Evolutionary conservation across 2,888 invertebrate genomes (phyloP), one percentile per base, ranked within the genome.

Genomic region (Miltochrista miniata): DNA sequence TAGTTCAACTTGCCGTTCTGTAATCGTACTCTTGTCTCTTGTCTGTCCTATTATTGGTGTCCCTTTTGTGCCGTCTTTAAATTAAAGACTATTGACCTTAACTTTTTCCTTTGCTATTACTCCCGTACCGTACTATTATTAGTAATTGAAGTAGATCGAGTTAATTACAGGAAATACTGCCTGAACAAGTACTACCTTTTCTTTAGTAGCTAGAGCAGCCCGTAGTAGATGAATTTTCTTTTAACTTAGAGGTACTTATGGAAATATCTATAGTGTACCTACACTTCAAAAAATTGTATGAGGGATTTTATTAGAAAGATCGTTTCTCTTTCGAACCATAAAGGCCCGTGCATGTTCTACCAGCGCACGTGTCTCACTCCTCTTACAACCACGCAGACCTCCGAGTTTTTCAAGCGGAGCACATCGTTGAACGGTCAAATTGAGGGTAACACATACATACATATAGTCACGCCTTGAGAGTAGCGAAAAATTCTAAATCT

Each of bases 31-130:
- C n/a, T n/a, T n/a, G n/a, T n/a, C 76, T 82, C 81, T 77, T 74
- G 76, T 76, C 77, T 73, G 65, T 80, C 68, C 78, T 80, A 83
- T 83, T 83, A 85, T 84, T 80, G 81, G 81, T 75, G 81, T 82
- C 78, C 77, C 79, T 78, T 87, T 88, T 85, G 83, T 84, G 74
- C 80, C 57, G 68, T 74, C 76, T 83, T 80, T 82, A 83, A 87
- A 87, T 88, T 87, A 87, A 84, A 88, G 84, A 83, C 79, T 81
- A 79, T 81, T 79, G 81, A 81, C 80, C 81, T 78, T 76, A 81
- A 81, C 81, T 82, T 86, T 68, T 81, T 81, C 77, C 76, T 76
- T 71, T 75, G 66, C 62, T 65, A 59, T 54, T 68, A 61, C 54
- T 45, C 46, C 57, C 55, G 59, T 58, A 46, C 57, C 53, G 61